These are phyloP conservation scores for Hipposideros larvatus DNA, from an alignment of 2,797 vertebrate species.

Conservation along the genomic window DNA sequence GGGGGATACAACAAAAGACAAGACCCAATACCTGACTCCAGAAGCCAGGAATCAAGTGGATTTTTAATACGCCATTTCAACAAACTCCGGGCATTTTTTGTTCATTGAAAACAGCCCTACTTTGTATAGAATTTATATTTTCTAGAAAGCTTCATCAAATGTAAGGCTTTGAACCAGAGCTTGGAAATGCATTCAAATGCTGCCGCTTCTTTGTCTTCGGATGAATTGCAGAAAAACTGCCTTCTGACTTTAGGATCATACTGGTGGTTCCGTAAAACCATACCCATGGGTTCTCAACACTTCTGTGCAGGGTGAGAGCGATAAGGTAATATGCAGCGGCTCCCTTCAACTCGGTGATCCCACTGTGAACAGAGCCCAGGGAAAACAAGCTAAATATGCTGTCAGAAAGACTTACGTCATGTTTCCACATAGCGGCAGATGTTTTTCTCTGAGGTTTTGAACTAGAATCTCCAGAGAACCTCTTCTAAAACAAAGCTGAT, in stretches of 20 bases:
- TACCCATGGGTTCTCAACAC: neutral
- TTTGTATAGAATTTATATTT: neutral
- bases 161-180: constrained; percentile 35
- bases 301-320: neutral
- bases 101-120: neutral
- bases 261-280: neutral
- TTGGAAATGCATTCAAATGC: neutral
- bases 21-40: neutral
- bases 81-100: neutral
- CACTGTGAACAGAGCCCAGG: neutral
- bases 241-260: neutral
- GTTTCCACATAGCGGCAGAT: constrained; percentile 25
- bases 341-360: neutral
- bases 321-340: neutral
- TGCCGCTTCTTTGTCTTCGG: neutral
- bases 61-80: neutral
- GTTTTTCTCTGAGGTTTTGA: constrained; percentile 33
- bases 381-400: neutral
- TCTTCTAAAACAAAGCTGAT: neutral
- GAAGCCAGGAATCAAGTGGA: neutral
- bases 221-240: neutral
- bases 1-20: neutral
- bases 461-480: neutral
- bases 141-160: neutral
- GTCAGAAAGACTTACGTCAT: neutral